phyloP scores from a whole-genome alignment of 2,113 vertebrate species.

The Psittacara wagleri region DNA sequence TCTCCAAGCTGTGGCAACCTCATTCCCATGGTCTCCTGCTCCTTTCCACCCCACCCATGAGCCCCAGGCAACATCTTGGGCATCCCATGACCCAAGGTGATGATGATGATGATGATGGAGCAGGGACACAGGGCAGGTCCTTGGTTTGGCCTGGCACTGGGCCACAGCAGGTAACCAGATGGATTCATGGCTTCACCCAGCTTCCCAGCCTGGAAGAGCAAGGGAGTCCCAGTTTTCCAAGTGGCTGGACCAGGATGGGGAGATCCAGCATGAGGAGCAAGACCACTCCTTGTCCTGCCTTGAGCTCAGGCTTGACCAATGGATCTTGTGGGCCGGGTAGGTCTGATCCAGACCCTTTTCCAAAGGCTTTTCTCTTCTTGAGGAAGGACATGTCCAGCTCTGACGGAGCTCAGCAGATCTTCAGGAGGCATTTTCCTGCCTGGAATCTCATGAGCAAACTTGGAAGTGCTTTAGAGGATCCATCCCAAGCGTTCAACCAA shows the following conservation, averaged over 20 bases:
- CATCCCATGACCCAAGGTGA: background rate
- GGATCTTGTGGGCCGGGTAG: background rate
- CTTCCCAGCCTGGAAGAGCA: background rate
- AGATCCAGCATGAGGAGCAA: rapidly evolving
- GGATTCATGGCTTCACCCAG: background rate
- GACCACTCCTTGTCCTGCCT: background rate
- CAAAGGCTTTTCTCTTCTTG: background rate
- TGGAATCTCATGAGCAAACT: rapidly evolving
- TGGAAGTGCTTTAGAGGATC: background rate
- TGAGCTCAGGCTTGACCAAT: background rate
- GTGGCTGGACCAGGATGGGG: background rate
- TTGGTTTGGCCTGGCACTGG: background rate
- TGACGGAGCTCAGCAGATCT: background rate
- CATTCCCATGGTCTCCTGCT: background rate
- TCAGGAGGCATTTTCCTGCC: background rate
- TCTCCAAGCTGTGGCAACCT: background rate
- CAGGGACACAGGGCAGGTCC: background rate
- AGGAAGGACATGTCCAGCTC: background rate
- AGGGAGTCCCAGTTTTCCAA: background rate
- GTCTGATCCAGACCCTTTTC: rapidly evolving
- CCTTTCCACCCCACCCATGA: rapidly evolving
- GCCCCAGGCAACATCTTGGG: background rate
- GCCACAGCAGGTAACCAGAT: background rate
- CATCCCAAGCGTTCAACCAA: rapidly evolving
- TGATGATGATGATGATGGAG: background rate